A percentile compares a stretch with the other conserved stretches of the same genome.
Conservation (phyloP, 2,888 invertebrate genomes). For the Phengaris alcon region DNA sequence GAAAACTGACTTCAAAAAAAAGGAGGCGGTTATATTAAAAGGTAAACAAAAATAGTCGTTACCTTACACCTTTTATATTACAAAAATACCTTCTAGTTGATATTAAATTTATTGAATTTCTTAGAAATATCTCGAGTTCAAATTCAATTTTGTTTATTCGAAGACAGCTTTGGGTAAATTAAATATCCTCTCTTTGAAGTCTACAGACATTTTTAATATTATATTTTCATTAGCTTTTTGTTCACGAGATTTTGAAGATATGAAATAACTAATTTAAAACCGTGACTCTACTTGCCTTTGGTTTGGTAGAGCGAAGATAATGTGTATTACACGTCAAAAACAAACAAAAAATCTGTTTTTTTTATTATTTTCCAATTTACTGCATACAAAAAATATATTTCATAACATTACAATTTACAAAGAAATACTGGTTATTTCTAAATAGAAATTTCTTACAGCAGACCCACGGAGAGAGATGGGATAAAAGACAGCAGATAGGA, state of each 20-base stretch:
- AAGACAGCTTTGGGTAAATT: conserved; percentile 23
- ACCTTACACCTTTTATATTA: background rate
- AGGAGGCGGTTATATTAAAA: background rate
- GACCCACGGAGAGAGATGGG: too few species aligned
- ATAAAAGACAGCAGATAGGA: too few species aligned
- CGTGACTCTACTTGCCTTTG: background rate
- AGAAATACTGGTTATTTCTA: too few species aligned
- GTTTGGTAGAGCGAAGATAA: background rate
- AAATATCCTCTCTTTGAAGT: conserved; percentile 22
- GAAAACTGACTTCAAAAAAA: too few species aligned
- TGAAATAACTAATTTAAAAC: background rate
- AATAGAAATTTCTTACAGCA: too few species aligned
- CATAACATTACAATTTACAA: too few species aligned
- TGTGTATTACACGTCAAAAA: too few species aligned
- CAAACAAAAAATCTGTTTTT: too few species aligned
- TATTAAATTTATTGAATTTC: conserved; percentile 14
- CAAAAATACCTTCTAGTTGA: conserved; percentile 7
- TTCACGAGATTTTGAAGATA: conserved; percentile 7
- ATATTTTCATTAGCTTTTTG: conserved; percentile 24
- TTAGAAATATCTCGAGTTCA: conserved; percentile 17
- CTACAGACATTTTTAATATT: conserved; percentile 17
- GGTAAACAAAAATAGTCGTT: background rate
- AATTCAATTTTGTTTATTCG: conserved; percentile 20
- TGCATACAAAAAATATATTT: too few species aligned
- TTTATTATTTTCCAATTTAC: too few species aligned